phyloP scores from a whole-genome alignment of 2,797 vertebrate species.

The Cynodonichthys magdalenae region DNA sequence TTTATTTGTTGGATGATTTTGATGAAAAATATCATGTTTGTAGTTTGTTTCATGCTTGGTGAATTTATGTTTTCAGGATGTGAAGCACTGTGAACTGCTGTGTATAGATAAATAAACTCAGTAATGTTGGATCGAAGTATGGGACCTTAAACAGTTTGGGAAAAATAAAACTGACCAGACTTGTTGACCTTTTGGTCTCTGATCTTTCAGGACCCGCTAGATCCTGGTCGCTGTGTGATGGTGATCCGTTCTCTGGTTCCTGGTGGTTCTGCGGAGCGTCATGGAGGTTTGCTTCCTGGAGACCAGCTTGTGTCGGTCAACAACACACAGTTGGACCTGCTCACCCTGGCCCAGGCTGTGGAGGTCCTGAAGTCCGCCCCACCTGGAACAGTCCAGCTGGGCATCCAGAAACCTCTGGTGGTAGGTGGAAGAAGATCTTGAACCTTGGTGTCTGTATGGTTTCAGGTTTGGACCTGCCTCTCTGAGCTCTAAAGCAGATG shows the following conservation, averaged over 20 bases:
- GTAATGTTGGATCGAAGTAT: no score
- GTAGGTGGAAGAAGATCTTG: slow-evolving; percentile 59
- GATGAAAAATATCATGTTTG: no score
- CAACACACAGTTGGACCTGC: slow-evolving; percentile 77
- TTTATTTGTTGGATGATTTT: no score
- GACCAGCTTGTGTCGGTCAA: slow-evolving; percentile 94
- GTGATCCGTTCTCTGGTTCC: slow-evolving; percentile 93
- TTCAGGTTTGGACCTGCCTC: neutral
- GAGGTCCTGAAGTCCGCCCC: slow-evolving; percentile 89
- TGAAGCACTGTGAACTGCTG: no score
- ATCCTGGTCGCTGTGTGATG: slow-evolving; percentile 88
- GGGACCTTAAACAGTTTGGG: no score
- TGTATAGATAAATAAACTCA: no score
- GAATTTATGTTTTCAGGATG: no score
- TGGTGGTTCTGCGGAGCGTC: slow-evolving; percentile 85
- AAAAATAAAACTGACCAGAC: neutral
- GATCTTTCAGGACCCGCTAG: slow-evolving; percentile 87
- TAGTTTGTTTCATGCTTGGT: no score
- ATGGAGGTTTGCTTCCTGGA: slow-evolving; percentile 86
- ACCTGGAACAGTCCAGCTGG: slow-evolving; percentile 86
- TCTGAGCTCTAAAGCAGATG: neutral
- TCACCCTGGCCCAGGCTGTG: slow-evolving; percentile 86
- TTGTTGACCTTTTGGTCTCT: neutral
- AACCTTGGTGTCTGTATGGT: neutral
- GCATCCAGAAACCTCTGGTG: slow-evolving; percentile 91